Evolutionary conservation across 2,888 invertebrate genomes (phyloP).

Genomic region (Callimorpha dominula): DNA sequence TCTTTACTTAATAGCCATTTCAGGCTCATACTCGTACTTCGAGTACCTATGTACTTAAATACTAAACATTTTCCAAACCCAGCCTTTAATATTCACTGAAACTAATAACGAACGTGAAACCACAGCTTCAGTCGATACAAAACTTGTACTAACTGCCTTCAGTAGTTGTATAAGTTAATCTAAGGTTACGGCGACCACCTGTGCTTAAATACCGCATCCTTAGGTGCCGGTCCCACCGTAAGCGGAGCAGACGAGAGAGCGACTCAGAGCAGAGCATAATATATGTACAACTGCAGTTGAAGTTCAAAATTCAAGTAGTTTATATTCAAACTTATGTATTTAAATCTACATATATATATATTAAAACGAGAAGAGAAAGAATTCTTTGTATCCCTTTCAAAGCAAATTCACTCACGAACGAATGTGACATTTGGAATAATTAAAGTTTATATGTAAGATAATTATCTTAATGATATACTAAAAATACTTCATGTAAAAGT

Average conservation of each 20-base stretch:
- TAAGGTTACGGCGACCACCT: conserved; percentile 20
- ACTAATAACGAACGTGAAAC: conserved; percentile 20
- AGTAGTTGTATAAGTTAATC: conserved; percentile 15
- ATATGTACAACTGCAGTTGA: background rate
- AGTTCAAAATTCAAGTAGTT: background rate
- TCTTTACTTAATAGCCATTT: no score
- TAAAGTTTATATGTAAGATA: no score
- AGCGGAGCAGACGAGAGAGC: background rate
- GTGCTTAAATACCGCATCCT: conserved; percentile 10
- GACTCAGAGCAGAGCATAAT: background rate
- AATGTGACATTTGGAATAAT: no score
- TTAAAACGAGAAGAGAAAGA: no score
- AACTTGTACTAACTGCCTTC: conserved; percentile 23
- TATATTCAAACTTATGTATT: background rate
- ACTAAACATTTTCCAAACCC: background rate
- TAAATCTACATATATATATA: no score
- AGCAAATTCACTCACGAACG: no score
- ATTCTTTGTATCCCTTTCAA: no score
- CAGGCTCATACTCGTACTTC: background rate
- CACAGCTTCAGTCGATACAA: conserved; percentile 33
- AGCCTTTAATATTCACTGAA: background rate
- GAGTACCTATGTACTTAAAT: background rate
- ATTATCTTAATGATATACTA: no score
- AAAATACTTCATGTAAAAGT: background rate
- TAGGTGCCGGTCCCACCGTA: conserved; percentile 5